Percentiles rank a stretch among this genome's conserved stretches.
Conservation (phyloP, 1,140 invertebrate genomes). For the Microvelia longipes region DNA sequence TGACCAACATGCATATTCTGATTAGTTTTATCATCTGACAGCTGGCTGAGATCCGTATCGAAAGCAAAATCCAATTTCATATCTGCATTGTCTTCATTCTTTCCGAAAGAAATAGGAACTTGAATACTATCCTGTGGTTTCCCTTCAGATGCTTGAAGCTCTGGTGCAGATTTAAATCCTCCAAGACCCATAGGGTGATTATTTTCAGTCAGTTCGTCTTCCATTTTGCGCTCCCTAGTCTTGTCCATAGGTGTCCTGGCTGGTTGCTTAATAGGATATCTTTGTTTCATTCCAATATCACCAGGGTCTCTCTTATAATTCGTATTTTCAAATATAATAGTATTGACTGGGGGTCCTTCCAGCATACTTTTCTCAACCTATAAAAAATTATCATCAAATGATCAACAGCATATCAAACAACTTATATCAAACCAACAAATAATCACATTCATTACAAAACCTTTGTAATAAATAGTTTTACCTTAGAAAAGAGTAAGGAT, state of each 20-base stretch:
- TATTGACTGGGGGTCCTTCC: constrained; percentile 68
- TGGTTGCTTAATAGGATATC: constrained; percentile 31
- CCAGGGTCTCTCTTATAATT: constrained; percentile 58
- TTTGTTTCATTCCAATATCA: constrained; percentile 33
- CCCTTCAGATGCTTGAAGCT: constrained; percentile 34
- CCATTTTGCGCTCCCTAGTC: constrained; percentile 29
- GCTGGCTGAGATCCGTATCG: constrained; percentile 57
- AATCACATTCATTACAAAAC: no score
- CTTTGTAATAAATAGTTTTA: no score
- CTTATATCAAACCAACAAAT: no score
- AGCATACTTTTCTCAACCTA: constrained; percentile 40
- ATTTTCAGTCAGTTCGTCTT: constrained; percentile 24
- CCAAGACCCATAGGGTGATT: constrained; percentile 32
- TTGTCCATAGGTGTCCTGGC: constrained; percentile 19
- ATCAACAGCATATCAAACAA: no score
- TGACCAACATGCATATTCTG: constrained; percentile 50
- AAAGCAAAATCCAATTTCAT: constrained; percentile 85
- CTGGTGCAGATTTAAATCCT: constrained; percentile 42
- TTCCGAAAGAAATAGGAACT: constrained; percentile 37
- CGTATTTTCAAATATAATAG: constrained; percentile 82
- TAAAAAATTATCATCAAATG: no score
- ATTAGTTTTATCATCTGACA: constrained; percentile 54
- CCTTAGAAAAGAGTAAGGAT: no score
- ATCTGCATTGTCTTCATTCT: constrained; percentile 56
- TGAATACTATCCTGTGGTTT: constrained; percentile 39